Base-by-base conservation (phyloP, 2,797 vertebrate species). In the Octomys mimax region DNA sequence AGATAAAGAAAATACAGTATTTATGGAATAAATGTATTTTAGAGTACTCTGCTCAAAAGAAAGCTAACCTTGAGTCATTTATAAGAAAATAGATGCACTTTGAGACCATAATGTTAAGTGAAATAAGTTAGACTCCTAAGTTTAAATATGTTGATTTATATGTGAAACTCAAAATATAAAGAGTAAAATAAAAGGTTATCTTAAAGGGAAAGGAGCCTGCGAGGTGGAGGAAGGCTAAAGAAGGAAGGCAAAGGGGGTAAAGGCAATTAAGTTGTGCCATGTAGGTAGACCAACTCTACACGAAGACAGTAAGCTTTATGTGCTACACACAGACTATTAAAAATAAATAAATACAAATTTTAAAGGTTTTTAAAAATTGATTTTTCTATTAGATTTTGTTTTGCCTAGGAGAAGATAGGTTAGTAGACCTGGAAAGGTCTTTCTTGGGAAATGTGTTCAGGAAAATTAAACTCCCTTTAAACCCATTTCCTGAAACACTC, bases 371-470 rank as follows among this genome's bases (percentile, higher is more conserved):
- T 39, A 16, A 46, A 89, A 88, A 94, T 84, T 97, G 62, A n/a
- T 66, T 93, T 93, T 94, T 78, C 59, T 85, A 36, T 87, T 90
- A 77, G 66, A 88, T 70, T 95, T 46, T 61, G 0, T 66, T 94
- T 94, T 84, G 68, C 89, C 94, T 93, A 93, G 75, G 33, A 83
- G 31, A 81, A 92, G 19, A 21, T 89, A n/a, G 16, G 61, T 81
- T 86, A 62, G 24, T 87, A 94, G 75, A 87, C 49, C 75, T 87
- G 68, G 92, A 90, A 78, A 87, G 46, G 6, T 84, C 78, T 86
- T 91, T 87, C 14, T 78, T 85, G 75, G 46, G 71, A 26, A 92
- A 91, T 87, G n/a, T 49, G 52, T 39, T 83, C 80, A 13, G 42
- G 36, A 91, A 96, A 75, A 91, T 59, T 79, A 89, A 93, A 54